Percentiles rank a stretch among this genome's conserved stretches.
These are phyloP conservation scores for Gadus chalcogrammus DNA, from an alignment of 2,113 vertebrate species.

Conservation along the genomic window DNA sequence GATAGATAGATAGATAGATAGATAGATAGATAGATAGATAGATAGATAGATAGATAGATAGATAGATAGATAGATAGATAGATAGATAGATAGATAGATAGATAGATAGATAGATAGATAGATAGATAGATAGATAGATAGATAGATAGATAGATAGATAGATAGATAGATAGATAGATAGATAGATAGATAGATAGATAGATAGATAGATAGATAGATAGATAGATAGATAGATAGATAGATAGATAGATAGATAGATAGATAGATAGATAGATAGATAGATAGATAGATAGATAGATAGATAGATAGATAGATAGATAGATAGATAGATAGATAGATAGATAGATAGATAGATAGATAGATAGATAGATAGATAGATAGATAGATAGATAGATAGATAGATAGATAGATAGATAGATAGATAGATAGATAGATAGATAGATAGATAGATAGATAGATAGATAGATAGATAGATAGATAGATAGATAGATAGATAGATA, in stretches of 20 bases:
- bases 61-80: slow-evolving; percentile 9
- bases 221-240: slow-evolving; percentile 24
- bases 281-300: slow-evolving; percentile 15
- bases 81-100: slow-evolving; percentile 22
- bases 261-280: slow-evolving; percentile 14
- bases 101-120: slow-evolving; percentile 28
- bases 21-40: slow-evolving; percentile 7
- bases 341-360: not conserved
- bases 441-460: slow-evolving; percentile 12
- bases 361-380: slow-evolving; percentile 14
- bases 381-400: slow-evolving; percentile 15
- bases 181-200: slow-evolving; percentile 8
- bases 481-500: slow-evolving; percentile 14
- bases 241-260: slow-evolving; percentile 4
- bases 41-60: slow-evolving; percentile 14
- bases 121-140: not conserved
- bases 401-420: slow-evolving; percentile 7
- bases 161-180: slow-evolving; percentile 15
- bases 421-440: slow-evolving; percentile 36
- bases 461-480: slow-evolving; percentile 8
- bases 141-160: slow-evolving; percentile 11
- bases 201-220: slow-evolving; percentile 28
- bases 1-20: slow-evolving; percentile 12
- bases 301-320: slow-evolving; percentile 16
- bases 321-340: slow-evolving; percentile 34